Conservation (phyloP, 2,797 vertebrate species). For the Anabacerthia variegaticeps region DNA sequence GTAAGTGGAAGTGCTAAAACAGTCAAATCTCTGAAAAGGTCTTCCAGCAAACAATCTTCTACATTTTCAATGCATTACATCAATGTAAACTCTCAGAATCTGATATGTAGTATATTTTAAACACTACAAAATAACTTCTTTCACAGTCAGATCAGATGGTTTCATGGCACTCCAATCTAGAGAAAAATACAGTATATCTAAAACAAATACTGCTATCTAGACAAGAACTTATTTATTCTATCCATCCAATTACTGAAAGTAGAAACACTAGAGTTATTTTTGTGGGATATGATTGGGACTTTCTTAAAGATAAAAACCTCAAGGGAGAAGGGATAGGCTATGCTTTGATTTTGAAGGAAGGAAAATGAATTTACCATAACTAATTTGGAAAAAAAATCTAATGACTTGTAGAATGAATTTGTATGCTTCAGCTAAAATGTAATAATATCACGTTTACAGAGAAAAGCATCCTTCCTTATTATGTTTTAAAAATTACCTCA, state of each 20-base stretch:
- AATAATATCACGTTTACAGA: neutral
- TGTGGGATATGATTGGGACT: neutral
- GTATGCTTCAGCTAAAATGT: neutral
- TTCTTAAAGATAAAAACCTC: neutral
- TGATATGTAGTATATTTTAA: neutral
- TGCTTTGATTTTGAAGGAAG: neutral
- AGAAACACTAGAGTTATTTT: conserved; percentile 8
- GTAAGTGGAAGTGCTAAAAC: conserved; percentile 36
- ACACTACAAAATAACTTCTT: neutral
- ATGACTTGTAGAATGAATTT: neutral
- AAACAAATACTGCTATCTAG: neutral
- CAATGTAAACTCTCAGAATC: neutral
- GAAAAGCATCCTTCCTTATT: neutral
- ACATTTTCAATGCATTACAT: conserved; percentile 1
- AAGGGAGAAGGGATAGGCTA: neutral
- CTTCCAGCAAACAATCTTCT: neutral
- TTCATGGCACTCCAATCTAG: neutral
- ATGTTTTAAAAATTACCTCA: neutral
- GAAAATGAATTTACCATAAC: conserved; percentile 4
- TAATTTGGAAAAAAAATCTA: conserved; percentile 13
- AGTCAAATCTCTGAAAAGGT: conserved; percentile 18
- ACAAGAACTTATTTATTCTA: neutral
- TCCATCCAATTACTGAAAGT: neutral
- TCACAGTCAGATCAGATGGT: neutral
- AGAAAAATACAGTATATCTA: neutral